These are phyloP conservation scores for Cryptocephalus primarius DNA, from an alignment of 2,888 invertebrate genomes.

Conservation along the genomic window DNA sequence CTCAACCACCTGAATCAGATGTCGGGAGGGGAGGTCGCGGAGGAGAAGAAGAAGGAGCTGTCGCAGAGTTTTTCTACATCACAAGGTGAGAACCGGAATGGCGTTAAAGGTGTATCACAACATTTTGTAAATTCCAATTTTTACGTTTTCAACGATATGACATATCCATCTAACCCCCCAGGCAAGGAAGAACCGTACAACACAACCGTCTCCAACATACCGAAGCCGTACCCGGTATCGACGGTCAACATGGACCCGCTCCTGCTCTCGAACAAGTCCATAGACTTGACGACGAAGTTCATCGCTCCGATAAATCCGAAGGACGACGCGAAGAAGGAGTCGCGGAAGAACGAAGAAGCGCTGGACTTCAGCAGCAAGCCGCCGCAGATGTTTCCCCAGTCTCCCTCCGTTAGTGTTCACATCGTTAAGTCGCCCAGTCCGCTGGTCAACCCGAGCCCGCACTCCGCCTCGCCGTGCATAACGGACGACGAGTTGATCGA, in stretches of 20 bases:
- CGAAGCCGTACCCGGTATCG: slow-evolving; percentile 22
- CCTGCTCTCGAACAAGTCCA: slow-evolving; percentile 32
- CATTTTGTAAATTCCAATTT: too few species aligned
- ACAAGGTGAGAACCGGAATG: slow-evolving; percentile 9
- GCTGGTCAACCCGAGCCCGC: slow-evolving; percentile 52
- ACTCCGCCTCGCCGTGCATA: slow-evolving; percentile 67
- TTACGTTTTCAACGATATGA: too few species aligned
- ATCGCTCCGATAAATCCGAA: slow-evolving; percentile 33
- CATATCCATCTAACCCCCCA: slow-evolving; percentile 2
- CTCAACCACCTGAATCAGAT: slow-evolving; percentile 13
- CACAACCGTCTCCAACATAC: slow-evolving; percentile 14
- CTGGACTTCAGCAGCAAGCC: slow-evolving; percentile 28
- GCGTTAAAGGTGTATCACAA: too few species aligned
- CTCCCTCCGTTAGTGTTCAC: slow-evolving; percentile 63
- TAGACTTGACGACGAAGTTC: slow-evolving; percentile 39
- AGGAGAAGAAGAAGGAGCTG: slow-evolving; percentile 26
- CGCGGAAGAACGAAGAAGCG: slow-evolving; percentile 45
- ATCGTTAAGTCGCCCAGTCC: slow-evolving; percentile 69
- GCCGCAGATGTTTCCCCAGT: slow-evolving; percentile 24
- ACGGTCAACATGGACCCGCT: slow-evolving; percentile 21
- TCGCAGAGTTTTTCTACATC: slow-evolving; percentile 22
- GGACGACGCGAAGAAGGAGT: slow-evolving; percentile 15
- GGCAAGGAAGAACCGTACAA: slow-evolving; percentile 20
- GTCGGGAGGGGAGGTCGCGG: slow-evolving; percentile 15
- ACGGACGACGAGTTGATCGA: slow-evolving; percentile 88